Base-by-base conservation (phyloP, 2,888 invertebrate genomes). In the Tipula helvola region DNA sequence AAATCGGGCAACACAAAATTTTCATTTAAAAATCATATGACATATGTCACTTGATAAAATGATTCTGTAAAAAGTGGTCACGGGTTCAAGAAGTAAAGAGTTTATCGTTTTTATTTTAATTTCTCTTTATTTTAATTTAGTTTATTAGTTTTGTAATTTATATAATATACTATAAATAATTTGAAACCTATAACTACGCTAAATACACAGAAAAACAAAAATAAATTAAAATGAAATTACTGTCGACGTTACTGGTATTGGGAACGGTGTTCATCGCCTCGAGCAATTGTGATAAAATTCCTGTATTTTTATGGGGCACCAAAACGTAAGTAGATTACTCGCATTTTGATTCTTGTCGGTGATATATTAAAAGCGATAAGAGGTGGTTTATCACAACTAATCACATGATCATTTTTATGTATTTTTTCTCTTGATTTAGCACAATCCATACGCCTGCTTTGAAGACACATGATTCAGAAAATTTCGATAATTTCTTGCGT, bases 301-400 rank as follows among this genome's bases (percentile, higher is more conserved):
- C 95, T 88, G 94, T 94, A 85, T 92, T 93, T 88, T 88, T 95
- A 87, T 95, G 94, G 94, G 94, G 93, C 42, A 89, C 89, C 87
- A 88, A 85, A 85, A 18, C 41, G 85, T 85, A 85, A 85, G 85
- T 42, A 16, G 7, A n/a, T 16, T 13, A n/a, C 12, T 16, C 36
- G 4, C 2, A 16, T n/a, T 39, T 7, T 3, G 39, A 39, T 5
- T 28, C 28, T 28, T 39, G 3, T 39, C 4, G 12, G 16, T 52
- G 7, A 16, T 52, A 16, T 52, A 52, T 1, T 52, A 52, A 52
- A 16, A 5, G 16, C 16, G 52, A 52, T 52, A 52, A 52, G 13
- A 12, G 1, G 28, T 28, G 16, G 5, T 36, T 84, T 84, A 13
- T 83, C 4, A 36, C 83, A 16, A 5, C 16, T 5, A 13, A 16